These are phyloP conservation scores for Halocynthia aurantium DNA, from an alignment of 23 tunicate genomes.

Conservation along the genomic window DNA sequence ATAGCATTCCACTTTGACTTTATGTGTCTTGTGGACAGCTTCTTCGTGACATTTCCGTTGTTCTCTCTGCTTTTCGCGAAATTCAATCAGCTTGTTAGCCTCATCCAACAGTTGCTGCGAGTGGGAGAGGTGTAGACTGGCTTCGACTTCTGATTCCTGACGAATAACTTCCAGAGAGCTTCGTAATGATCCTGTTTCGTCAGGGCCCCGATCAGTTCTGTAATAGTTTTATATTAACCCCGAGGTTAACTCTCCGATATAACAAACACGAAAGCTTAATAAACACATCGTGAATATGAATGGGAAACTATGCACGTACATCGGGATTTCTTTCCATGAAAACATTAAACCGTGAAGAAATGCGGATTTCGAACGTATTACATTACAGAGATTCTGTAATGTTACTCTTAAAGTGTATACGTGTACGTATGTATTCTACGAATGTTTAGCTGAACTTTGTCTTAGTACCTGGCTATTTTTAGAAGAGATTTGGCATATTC, in stretches of 20 bases:
- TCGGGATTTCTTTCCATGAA: no score
- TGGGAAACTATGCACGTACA: no score
- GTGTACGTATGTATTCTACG: neutral
- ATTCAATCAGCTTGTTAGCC: slow-evolving; percentile 49
- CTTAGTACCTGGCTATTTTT: slow-evolving; percentile 60
- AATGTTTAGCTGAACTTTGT: neutral
- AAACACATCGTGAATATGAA: no score
- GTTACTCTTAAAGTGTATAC: no score
- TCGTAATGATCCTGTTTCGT: slow-evolving; percentile 36
- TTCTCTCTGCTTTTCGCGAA: slow-evolving; percentile 77
- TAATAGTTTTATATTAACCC: neutral
- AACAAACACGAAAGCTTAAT: no score
- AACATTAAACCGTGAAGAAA: no score
- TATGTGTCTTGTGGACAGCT: slow-evolving; percentile 49
- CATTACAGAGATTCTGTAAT: no score
- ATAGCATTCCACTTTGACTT: slow-evolving; percentile 57
- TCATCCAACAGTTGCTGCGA: slow-evolving; percentile 50
- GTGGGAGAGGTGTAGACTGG: slow-evolving; percentile 32
- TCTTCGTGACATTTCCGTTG: slow-evolving; percentile 72
- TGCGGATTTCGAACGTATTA: no score
- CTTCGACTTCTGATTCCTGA: slow-evolving; percentile 65
- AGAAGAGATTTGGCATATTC: slow-evolving; percentile 64
- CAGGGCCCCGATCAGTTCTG: slow-evolving; percentile 28
- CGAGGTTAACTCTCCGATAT: no score
- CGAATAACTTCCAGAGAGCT: slow-evolving; percentile 36